Conservation (phyloP, 2,113 vertebrate genomes). For the Accipiter virgatus region DNA sequence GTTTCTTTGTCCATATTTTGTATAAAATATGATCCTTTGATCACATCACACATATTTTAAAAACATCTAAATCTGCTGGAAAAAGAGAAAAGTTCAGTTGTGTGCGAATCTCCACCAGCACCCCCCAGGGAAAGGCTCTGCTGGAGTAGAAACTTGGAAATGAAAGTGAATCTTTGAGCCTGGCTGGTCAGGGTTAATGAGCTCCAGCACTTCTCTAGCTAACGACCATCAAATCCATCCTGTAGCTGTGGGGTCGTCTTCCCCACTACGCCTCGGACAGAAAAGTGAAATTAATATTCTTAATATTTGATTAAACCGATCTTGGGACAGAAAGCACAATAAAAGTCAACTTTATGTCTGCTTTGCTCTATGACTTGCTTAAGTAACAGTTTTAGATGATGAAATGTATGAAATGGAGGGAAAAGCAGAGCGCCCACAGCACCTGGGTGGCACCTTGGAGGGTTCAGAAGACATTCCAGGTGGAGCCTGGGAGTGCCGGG, state of each 20-base stretch:
- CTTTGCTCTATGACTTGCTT: background rate
- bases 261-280: background rate
- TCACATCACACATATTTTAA: background rate
- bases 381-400: background rate
- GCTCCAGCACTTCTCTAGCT: background rate
- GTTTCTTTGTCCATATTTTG: background rate
- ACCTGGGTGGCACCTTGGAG: background rate
- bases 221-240: background rate
- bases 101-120: background rate
- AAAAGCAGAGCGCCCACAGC: too few species aligned
- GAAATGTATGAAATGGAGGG: background rate
- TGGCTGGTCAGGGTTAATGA: background rate
- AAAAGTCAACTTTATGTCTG: too few species aligned
- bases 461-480: background rate
- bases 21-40: background rate
- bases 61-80: background rate
- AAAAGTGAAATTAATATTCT: background rate
- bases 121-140: background rate
- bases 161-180: background rate
- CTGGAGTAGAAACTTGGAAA: too few species aligned
- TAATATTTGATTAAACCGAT: too few species aligned
- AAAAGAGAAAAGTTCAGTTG: background rate
- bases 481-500: background rate
- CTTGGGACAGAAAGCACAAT: background rate
- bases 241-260: background rate